Conservation (phyloP, 2,888 invertebrate genomes). For the Diabrotica balteata region DNA sequence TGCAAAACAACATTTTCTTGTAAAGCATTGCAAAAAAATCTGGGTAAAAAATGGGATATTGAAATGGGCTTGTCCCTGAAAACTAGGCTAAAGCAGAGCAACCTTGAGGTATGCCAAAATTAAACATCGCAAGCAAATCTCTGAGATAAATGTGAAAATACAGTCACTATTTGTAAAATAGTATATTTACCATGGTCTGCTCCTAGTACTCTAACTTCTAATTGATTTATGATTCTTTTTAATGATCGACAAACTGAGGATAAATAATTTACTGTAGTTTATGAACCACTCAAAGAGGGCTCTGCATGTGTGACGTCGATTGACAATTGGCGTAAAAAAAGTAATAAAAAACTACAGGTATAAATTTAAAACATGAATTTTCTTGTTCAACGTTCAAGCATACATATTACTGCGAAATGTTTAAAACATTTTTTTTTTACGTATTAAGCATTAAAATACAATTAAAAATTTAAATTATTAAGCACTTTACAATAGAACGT, state of each 20-base stretch:
- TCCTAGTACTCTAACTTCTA: constrained; percentile 41
- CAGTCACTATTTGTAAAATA: constrained; percentile 6
- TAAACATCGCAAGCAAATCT: constrained; percentile 12
- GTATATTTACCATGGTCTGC: constrained; percentile 53
- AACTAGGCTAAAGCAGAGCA: constrained; percentile 50
- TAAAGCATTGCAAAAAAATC: constrained; percentile 28
- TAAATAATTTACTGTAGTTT: constrained; percentile 44
- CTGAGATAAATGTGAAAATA: constrained; percentile 5
- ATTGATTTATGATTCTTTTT: constrained; percentile 48
- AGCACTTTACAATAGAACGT: no score
- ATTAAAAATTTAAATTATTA: no score
- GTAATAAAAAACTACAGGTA: neutral
- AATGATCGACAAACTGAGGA: constrained; percentile 45
- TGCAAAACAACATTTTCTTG: constrained; percentile 61
- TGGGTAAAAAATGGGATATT: constrained; percentile 24
- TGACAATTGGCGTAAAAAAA: constrained; percentile 7
- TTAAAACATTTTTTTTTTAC: no score
- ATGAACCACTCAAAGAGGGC: constrained; percentile 15
- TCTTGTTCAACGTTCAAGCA: no score
- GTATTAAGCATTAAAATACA: no score
- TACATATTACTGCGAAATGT: no score
- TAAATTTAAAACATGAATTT: no score
- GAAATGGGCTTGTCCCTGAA: constrained; percentile 59
- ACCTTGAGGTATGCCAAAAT: constrained; percentile 20
- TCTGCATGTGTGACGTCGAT: neutral